Evolutionary conservation across 2,888 invertebrate species (phyloP), one percentile per base, ranked within the genome.

Genomic region (Shargacucullia verbasci): DNA sequence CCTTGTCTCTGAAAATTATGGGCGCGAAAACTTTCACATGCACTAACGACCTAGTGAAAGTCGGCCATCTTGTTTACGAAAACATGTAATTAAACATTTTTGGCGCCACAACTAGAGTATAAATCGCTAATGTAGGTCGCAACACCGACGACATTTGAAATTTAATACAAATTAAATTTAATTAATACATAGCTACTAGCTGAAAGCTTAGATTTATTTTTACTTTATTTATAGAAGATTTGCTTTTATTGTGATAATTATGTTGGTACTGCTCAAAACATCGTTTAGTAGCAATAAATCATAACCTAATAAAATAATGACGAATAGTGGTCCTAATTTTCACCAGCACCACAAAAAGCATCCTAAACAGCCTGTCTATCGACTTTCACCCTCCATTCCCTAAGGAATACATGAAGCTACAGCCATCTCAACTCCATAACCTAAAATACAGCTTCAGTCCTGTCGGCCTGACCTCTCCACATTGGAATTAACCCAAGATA

Each of bases 31-130:
- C 78, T 77, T 75, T 75, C 75, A 63, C 71, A 34, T 54, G 48
- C 8, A 49, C 43, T 33, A 59, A 55, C 53, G 55, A 59, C 59
- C 52, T 41, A 66, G 80, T 69, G 78, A 78, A 78, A 78, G 78
- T 65, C 58, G 43, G 58, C 49, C 64, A 63, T 68, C 49, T 63
- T 66, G 57, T 71, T 68, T 59, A 53, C 55, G 39, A 68, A 65
- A 67, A 64, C 41, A 66, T 38, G 44, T 62, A 59, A 70, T 73
- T 75, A 55, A 64, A 66, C 43, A 72, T 64, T 71, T 76, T 74
- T 77, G 73, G 78, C 76, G 76, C 61, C 66, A 63, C 61, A 66
- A 62, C 65, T 75, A 60, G 61, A 62, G 52, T 67, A 77, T 75
- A 77, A 77, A 77, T 77, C 53, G 65, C 52, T 48, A 65, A 71